Base-by-base conservation (phyloP, 1,140 invertebrate genomes). In the Euwallacea similis region DNA sequence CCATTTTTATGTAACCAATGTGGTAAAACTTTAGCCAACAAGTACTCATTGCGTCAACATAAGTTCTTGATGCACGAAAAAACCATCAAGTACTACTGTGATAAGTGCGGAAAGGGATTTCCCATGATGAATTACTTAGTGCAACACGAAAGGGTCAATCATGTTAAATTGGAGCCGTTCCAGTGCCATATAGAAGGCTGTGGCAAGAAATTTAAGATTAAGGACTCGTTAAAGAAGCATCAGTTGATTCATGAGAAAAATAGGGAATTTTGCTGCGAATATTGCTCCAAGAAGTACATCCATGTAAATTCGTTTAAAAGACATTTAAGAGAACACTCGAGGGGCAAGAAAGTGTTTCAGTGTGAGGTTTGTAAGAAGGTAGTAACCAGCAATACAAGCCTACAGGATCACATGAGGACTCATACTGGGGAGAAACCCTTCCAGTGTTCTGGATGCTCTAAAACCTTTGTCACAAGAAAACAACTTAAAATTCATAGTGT, bases 401-500 rank as follows among this genome's bases (percentile, higher is more conserved):
- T 72, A 11, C 64, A 62, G 8, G 71, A 72, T 42, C 65, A 72
- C 43, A 54, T 62, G 58, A 62, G 69, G 41, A 73, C 64, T 53
- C 75, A 76, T 55, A 75, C 75, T 0, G 72, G 74, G 3, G 75
- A 91, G 78, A 85, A 69, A 47, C 73, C 75, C 85, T 88, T 59
- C 64, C 21, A 13, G n/a, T 69, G 66, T 67, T n/a, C 71, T 7
- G 16, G 58, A 47, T 68, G 71, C 44, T n/a, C 8, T 2, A 72
- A 72, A 33, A 67, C 46, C 44, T 67, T 72, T 55, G 59, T 67
- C 9, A 61, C 77, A 7, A 76, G 79, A 44, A 77, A 74, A 69
- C 77, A 79, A 15, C 71, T 79, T 2, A 79, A 77, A 56, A 76
- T 76, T 41, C 80, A 81, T 61, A 42, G 79, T 42, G 70, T 73